Percentiles rank a stretch among this genome's conserved stretches.
phyloP scores from a whole-genome alignment of 2,113 vertebrate species.

The Forbesichthys agassizii region DNA sequence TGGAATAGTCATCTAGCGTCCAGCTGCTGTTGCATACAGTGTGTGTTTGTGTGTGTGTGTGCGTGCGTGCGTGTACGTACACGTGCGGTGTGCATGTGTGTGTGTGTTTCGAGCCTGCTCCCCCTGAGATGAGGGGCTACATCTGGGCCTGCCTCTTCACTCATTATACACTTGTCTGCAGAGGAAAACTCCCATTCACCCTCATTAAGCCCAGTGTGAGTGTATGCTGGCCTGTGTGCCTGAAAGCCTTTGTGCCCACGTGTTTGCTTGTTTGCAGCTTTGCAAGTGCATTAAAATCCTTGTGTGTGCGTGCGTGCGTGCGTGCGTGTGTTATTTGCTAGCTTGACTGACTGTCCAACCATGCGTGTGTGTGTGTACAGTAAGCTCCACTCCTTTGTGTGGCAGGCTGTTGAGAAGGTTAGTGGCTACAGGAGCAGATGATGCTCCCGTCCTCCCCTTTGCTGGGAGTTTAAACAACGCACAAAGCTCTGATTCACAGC shows the following conservation, averaged over 20 bases:
- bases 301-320: too few relatives aligned
- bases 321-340: not conserved
- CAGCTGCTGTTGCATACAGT: conserved; percentile 50
- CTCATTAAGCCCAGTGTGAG: conserved; percentile 10
- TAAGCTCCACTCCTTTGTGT: conserved; percentile 32
- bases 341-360: too few relatives aligned
- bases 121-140: conserved; percentile 44
- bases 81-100: not conserved
- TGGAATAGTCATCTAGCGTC: conserved; percentile 63
- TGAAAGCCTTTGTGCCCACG: conserved; percentile 2
- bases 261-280: too few relatives aligned
- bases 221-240: conserved; percentile 12
- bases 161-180: conserved; percentile 37
- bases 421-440: conserved; percentile 37
- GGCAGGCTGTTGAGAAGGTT: conserved; percentile 29
- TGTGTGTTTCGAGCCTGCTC: conserved; percentile 42
- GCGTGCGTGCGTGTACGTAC: not conserved
- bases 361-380: conserved; percentile 17
- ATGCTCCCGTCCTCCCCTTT: conserved; percentile 48
- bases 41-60: not conserved
- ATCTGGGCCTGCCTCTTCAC: conserved; percentile 34
- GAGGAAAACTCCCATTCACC: conserved; percentile 30
- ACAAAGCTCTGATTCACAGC: not conserved
- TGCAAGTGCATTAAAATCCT: too few relatives aligned
- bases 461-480: conserved; percentile 49